Conservation (phyloP, 2,113 vertebrate species). For the Vombatus ursinus region DNA sequence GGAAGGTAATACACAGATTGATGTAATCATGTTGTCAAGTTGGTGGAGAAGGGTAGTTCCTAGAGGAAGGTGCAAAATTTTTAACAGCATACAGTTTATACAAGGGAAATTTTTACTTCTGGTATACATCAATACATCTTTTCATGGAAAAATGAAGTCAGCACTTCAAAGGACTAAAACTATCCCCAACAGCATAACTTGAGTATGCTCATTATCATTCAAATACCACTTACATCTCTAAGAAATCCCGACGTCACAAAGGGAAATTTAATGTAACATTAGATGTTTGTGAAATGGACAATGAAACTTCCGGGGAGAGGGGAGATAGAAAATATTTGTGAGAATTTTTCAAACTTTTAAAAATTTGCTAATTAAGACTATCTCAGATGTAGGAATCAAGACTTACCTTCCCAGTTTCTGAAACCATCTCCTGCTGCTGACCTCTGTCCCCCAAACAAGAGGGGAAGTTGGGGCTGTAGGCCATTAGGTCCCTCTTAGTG, state of each 20-base stretch:
- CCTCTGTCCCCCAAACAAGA: neutral
- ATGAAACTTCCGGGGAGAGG: neutral
- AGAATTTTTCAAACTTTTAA: neutral
- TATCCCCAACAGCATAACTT: neutral
- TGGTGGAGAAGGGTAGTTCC: neutral
- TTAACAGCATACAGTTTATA: neutral
- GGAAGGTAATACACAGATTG: neutral
- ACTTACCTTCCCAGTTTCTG: conserved; percentile 38
- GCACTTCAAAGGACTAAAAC: neutral
- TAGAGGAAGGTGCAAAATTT: neutral
- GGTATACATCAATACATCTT: neutral
- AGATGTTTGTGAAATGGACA: neutral
- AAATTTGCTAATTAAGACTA: neutral
- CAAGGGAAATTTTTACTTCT: neutral
- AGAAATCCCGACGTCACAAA: neutral
- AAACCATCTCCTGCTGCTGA: neutral
- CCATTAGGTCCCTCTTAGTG: conserved; percentile 72
- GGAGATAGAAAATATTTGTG: neutral
- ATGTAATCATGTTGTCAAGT: neutral
- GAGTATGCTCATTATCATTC: neutral
- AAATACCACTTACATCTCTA: neutral
- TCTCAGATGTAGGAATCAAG: neutral
- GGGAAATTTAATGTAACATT: neutral
- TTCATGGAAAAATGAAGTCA: neutral
- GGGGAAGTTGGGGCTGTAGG: conserved; percentile 74